Percentiles rank a stretch among this genome's conserved stretches.
Evolutionary conservation across 2,888 invertebrate genomes (phyloP).

Genomic region (Callyntrura guangdongensis): DNA sequence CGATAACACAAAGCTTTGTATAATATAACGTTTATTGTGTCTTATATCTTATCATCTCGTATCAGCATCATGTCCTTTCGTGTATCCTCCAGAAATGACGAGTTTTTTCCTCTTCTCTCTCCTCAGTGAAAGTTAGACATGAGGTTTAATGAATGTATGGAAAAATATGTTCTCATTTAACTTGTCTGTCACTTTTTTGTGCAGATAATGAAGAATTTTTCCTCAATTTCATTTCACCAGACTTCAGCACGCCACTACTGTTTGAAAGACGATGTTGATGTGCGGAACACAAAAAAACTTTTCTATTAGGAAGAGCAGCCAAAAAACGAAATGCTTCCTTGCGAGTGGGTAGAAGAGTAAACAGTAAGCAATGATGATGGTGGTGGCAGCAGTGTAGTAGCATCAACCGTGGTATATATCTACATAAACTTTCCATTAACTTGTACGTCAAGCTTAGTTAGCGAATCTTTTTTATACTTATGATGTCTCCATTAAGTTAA

Average conservation of each 20-base stretch:
- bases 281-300: conserved; percentile 33
- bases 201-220: conserved; percentile 38
- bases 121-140: conserved; percentile 49
- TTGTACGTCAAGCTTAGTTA: conserved; percentile 30
- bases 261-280: neutral
- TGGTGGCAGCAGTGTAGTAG: neutral
- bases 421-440: conserved; percentile 48
- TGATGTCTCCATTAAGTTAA: conserved; percentile 44
- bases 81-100: conserved; percentile 25
- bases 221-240: conserved; percentile 61
- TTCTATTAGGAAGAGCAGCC: conserved; percentile 21
- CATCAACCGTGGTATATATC: neutral
- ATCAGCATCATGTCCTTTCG: conserved; percentile 14
- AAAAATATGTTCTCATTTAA: conserved; percentile 68
- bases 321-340: neutral
- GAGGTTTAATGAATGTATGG: conserved; percentile 64
- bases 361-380: neutral
- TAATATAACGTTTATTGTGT: neutral
- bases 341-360: too few species aligned
- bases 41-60: conserved; percentile 34
- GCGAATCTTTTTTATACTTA: conserved; percentile 17
- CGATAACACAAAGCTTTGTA: neutral
- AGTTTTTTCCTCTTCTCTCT: neutral
- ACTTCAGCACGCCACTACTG: too few species aligned
- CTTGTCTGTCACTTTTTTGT: conserved; percentile 48